These are phyloP conservation scores for Temnothorax longispinosus DNA, from an alignment of 1,140 invertebrate species.

Conservation along the genomic window DNA sequence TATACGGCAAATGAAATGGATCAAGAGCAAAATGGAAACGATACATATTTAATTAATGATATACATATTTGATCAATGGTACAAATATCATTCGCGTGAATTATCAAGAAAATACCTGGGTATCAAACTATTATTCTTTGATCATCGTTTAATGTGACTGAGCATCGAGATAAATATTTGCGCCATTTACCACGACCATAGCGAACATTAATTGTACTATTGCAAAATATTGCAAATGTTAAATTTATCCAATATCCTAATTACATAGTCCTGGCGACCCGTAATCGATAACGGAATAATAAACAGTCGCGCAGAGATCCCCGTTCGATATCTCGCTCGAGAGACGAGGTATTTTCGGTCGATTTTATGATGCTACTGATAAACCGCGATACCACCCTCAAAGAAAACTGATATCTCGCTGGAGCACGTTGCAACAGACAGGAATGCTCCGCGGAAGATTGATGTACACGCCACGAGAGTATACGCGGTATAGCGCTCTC, in stretches of 20 bases:
- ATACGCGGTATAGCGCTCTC: neutral
- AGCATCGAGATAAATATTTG: neutral
- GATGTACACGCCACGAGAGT: conserved; percentile 15
- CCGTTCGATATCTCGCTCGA: neutral
- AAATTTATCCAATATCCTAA: conserved; percentile 6
- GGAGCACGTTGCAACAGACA: conserved; percentile 9
- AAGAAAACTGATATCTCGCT: conserved; percentile 43
- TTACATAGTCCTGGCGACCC: neutral
- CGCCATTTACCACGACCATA: neutral
- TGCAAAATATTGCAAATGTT: neutral
- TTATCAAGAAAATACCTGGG: neutral
- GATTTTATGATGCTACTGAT: conserved; percentile 26
- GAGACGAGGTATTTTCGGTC: conserved; percentile 18
- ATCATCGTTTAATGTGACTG: neutral
- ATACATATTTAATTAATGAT: neutral
- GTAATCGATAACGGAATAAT: conserved; percentile 24
- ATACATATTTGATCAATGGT: neutral
- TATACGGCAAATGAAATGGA: too few relatives aligned
- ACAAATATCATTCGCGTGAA: neutral
- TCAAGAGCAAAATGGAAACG: neutral
- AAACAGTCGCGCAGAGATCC: neutral
- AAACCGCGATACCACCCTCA: conserved; percentile 18
- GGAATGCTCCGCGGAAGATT: conserved; percentile 40
- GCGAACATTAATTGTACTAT: neutral
- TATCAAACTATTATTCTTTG: neutral